Base-by-base conservation (phyloP, 2,797 vertebrate genomes). In the Huso huso region DNA sequence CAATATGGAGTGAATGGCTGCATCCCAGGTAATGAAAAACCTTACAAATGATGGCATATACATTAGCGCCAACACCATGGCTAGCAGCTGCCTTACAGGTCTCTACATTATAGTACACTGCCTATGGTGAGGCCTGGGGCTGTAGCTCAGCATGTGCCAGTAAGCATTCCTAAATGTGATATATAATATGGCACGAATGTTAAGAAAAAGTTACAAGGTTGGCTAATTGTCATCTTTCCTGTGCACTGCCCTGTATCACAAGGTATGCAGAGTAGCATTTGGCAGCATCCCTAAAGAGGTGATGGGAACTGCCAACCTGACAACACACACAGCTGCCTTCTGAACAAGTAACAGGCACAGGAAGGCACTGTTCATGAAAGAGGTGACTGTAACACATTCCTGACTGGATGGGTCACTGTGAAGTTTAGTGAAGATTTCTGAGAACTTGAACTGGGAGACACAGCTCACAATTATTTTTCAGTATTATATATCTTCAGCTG, bases 81-180 rank as follows among this genome's bases (percentile, higher is more conserved):
- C 77, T 74, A 15, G 10, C 69, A 73, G 77, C 67, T 51, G 23
- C 69, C 77, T 77, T 18, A 65, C 18, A 71, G 79, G 62, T 67
- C 65, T 73, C 71, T 75, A 71, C 72, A 74, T 78, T 76, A 77
- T 78, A 79, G 71, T 78, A 73, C 72, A 75, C 63, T 2, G 64
- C 77, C 74, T 55, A 59, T 68, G 64, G 74, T 72, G 62, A 73
- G 64, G 73, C 76, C 75, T 10, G 62, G 8, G 73, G 77, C 77
- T 73, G 61, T 59, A 63, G 64, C 51, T 48, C 48, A 57, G 2
- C 72, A 73, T 68, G 62, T 66, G 76, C 74, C 72, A 64, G 1
- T 64, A 75, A 77, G 75, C 74, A 76, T 9, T 59, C 64, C 61
- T 48, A 13, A 15, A 2, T 74, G 73, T 66, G 62, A 65, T 77